Evolutionary conservation across 2,113 vertebrate species (phyloP), one percentile per base, ranked within the genome.

Genomic region (Trogon surrucura): DNA sequence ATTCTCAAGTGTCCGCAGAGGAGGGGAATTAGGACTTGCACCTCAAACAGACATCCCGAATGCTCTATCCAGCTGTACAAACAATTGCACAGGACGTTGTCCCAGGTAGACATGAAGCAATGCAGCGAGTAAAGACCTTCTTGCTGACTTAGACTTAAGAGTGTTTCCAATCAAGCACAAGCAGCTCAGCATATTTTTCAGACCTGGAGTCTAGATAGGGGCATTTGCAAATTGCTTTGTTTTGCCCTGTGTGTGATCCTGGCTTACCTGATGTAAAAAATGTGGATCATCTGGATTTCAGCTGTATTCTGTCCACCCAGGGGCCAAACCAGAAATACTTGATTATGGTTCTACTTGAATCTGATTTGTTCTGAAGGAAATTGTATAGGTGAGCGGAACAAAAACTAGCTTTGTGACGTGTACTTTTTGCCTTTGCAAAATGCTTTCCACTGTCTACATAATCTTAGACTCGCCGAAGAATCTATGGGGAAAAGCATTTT

Each of bases 271-370:
- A 54, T 83, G 94, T 64, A 69, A 92, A 96, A 96, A 80, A 93
- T 86, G 85, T 67, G 27, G 90, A 64, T 93, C 50, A 45, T 87
- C 91, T 96, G 82, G 75, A 91, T 95, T 94, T 95, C 60, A 74
- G 51, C 67, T 78, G 36, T 93, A 44, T 86, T 93, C 64, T 90
- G 79, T 88, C 66, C 64, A 92, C 56, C 34, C 48, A 36, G 79
- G 60, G 48, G 22, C 85, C 48, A 93, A 95, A 96, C 56, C 38
- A 90, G 95, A 97, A 96, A 94, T 91, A 86, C 92, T 73, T 84
- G 82, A 93, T 91, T 89, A 60, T 70, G 74, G 56, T 61, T 45
- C 54, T 87, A 32, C 26, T 92, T 91, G 56, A 60, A 81, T 84
- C 14, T 4, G 4, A 53, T 91, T 89, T 80, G 20, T 90, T 91